phyloP scores from a whole-genome alignment of 2,113 vertebrate species.

The Corapipo altera region DNA sequence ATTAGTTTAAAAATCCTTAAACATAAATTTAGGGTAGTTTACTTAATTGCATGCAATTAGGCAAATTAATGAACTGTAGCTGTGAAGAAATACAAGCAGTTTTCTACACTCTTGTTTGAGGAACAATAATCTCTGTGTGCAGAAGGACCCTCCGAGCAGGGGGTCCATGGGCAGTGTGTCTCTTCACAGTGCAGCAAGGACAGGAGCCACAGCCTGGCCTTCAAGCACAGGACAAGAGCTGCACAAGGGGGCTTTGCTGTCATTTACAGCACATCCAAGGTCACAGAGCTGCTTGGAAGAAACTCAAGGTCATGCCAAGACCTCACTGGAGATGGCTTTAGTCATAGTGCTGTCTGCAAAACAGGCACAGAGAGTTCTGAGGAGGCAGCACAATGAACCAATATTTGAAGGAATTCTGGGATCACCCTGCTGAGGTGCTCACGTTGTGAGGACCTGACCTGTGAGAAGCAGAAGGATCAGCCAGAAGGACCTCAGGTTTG shows the following conservation, averaged over 20 bases:
- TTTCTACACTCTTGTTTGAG: not conserved
- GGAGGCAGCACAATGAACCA: not conserved
- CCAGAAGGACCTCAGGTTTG: not conserved
- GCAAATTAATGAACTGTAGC: not conserved
- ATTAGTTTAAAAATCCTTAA: not conserved
- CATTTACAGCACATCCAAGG: not conserved
- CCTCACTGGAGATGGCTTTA: not conserved
- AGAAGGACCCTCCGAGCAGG: too few relatives aligned
- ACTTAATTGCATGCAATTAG: not conserved
- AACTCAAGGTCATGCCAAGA: not conserved
- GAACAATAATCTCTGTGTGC: not conserved
- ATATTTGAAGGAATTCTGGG: not conserved
- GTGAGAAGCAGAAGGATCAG: not conserved
- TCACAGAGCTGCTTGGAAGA: not conserved
- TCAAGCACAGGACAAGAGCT: accelerated
- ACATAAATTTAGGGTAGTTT: not conserved
- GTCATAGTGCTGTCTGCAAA: not conserved
- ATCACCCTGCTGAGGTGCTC: not conserved
- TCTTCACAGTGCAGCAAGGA: not conserved
- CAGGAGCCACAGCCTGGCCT: not conserved
- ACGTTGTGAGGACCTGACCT: accelerated
- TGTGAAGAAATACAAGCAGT: not conserved
- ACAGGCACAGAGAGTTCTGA: not conserved
- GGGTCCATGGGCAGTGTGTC: accelerated
- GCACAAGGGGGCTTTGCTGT: not conserved